Base-by-base conservation (phyloP, 1,140 invertebrate species). In the Idris sp. region DNA sequence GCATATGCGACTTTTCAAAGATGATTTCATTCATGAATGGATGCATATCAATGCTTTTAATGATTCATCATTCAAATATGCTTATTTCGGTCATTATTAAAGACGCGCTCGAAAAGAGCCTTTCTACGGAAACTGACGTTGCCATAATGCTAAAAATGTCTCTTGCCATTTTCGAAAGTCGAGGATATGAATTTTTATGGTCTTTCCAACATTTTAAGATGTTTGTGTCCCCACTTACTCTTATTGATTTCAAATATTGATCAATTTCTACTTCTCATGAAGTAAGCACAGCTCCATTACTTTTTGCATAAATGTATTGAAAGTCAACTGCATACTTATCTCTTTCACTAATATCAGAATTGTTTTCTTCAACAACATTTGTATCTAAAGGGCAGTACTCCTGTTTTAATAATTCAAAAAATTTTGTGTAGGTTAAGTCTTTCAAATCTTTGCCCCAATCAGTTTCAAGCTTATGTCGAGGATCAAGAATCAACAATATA, bases 51-150 rank as follows among this genome's bases (percentile, higher is more conserved):
- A 40, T n/a, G 36, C 36, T 40, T 40, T 40, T n/a, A 40, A 40
- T 18, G 36, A 40, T 10, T 18, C 3, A 40, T 40, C 16, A 40
- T n/a, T 4, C n/a, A 40, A 18, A 40, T 3, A 18, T 7, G 36
- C 15, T 40, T 44, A 31, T 16, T n/a, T 56, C 33, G 19, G 40
- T 14, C 36, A 56, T 43, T 38, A 36, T 11, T n/a, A n/a, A n/a
- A n/a, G n/a, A n/a, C n/a, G n/a, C n/a, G n/a, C n/a, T n/a, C n/a
- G n/a, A n/a, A n/a, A 36, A 65, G 2, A 65, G 15, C 28, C 61
- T 44, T 36, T 56, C 64, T 8, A 49, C 53, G 8, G 53, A 19
- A 8, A 72, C 58, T 0, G 40, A 43, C 6, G 43, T 51, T 33
- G 33, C 26, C 18, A 33, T 49, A 0, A 59, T 18, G 2, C 19